Base-by-base conservation (phyloP, 2,888 invertebrate species). In the Rambutsinella grinnellia region DNA sequence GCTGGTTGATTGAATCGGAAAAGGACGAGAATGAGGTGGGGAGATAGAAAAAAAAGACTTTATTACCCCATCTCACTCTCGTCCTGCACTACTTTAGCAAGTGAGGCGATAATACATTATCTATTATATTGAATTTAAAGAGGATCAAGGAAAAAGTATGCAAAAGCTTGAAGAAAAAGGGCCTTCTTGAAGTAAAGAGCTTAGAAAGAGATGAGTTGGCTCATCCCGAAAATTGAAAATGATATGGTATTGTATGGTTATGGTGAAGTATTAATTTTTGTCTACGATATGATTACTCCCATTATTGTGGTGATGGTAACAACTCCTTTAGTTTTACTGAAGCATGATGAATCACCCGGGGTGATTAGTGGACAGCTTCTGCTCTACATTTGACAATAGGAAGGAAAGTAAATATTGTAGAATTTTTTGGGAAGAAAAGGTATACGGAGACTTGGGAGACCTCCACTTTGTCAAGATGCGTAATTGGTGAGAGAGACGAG, bases 1-100 rank as follows among this genome's bases (percentile, higher is more conserved):
- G 78, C 78, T 78, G 81, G 77, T 76, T 82, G 74, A 75, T 67
- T 83, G 82, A 70, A 47, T 82, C 72, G 76, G 77, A 82, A 84
- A 83, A 81, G 82, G 82, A 84, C 81, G 82, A 81, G 76, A n/a
- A n/a, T n/a, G n/a, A n/a, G n/a, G n/a, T n/a, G n/a, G n/a, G n/a
- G n/a, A n/a, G n/a, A n/a, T n/a, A n/a, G n/a, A n/a, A n/a, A n/a
- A n/a, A n/a, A n/a, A n/a, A n/a, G n/a, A n/a, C n/a, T n/a, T n/a
- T n/a, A n/a, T n/a, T n/a, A n/a, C 79, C 79, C 47, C 71, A 71
- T 58, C 54, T 5, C 13, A 36, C 54, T 65, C 51, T 56, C 24
- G 36, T 36, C 23, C 36, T 53, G 71, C 65, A 58, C 71, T 65
- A 65, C 58, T 65, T 72, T 65, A 72, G 26, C 56, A 28, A 57